These are phyloP conservation scores for Zaprionus lineosus DNA, from an alignment of 2,888 invertebrate species.

Conservation along the genomic window DNA sequence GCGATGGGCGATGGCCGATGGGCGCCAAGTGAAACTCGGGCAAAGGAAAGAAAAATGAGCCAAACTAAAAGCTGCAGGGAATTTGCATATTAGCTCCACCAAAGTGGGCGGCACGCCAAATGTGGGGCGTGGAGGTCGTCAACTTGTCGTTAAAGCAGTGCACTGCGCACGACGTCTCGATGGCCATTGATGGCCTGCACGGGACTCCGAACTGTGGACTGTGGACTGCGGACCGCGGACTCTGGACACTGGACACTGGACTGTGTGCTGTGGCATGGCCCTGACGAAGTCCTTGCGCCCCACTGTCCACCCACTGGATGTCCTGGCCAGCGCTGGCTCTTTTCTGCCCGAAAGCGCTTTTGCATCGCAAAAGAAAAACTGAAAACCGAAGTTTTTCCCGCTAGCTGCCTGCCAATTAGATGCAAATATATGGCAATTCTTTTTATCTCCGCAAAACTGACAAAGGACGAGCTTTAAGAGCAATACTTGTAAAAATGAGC, in stretches of 20 bases:
- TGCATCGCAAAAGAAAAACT: conserved; percentile 34
- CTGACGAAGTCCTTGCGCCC: too few relatives aligned
- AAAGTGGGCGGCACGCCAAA: conserved; percentile 21
- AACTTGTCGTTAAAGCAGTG: conserved; percentile 52
- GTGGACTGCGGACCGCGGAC: too few relatives aligned
- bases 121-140: conserved; percentile 7
- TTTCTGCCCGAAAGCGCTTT: conserved; percentile 32
- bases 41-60: conserved; percentile 44
- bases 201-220: background rate
- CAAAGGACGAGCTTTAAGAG: conserved; percentile 12
- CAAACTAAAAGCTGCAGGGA: conserved; percentile 67
- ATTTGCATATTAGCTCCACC: conserved; percentile 74
- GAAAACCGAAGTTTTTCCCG: conserved; percentile 36
- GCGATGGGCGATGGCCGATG: too few relatives aligned
- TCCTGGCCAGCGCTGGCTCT: conserved; percentile 23
- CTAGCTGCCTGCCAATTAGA: conserved; percentile 70
- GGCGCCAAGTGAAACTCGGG: conserved; percentile 27
- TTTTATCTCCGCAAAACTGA: conserved; percentile 18
- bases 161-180: conserved; percentile 43
- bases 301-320: too few relatives aligned
- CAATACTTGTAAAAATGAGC: conserved; percentile 19
- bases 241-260: too few relatives aligned
- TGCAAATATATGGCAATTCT: conserved; percentile 67
- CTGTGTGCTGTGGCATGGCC: too few relatives aligned
- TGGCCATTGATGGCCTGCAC: conserved; percentile 49